phyloP scores from a whole-genome alignment of 2,888 invertebrate species.

The Epinotia demarniana region DNA sequence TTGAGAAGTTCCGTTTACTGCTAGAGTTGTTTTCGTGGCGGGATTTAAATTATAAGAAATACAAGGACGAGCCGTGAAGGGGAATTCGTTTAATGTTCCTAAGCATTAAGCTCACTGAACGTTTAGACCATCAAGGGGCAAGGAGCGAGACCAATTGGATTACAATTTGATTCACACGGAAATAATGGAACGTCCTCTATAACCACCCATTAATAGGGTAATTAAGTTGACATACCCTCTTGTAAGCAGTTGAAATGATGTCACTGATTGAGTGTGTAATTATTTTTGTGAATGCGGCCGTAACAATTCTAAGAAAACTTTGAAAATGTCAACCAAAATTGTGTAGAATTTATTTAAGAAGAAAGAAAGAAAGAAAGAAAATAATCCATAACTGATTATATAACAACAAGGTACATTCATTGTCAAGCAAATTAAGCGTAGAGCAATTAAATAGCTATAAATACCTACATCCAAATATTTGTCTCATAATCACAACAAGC shows the following conservation, averaged over 20 bases:
- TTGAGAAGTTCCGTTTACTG: background rate
- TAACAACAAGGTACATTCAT: no score
- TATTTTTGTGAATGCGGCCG: background rate
- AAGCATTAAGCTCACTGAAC: conserved; percentile 23
- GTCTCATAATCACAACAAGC: conserved; percentile 12
- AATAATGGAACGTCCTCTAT: conserved; percentile 26
- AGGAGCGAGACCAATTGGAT: conserved; percentile 38
- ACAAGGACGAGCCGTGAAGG: conserved; percentile 22
- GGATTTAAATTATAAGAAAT: conserved; percentile 2
- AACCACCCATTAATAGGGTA: conserved; percentile 21
- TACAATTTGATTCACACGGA: conserved; percentile 23
- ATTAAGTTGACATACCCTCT: conserved; percentile 9
- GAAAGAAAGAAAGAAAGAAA: no score
- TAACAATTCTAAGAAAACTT: background rate
- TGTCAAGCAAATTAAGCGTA: no score
- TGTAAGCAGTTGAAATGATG: background rate
- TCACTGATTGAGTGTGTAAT: background rate
- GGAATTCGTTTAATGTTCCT: conserved; percentile 24
- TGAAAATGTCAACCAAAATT: no score
- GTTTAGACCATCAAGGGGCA: conserved; percentile 25
- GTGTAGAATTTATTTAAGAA: no score
- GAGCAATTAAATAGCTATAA: background rate
- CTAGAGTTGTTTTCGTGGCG: background rate
- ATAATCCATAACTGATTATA: no score
- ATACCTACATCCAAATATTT: background rate